Evolutionary conservation across 2,113 vertebrate species (phyloP).

Genomic region (Centropristis striata): DNA sequence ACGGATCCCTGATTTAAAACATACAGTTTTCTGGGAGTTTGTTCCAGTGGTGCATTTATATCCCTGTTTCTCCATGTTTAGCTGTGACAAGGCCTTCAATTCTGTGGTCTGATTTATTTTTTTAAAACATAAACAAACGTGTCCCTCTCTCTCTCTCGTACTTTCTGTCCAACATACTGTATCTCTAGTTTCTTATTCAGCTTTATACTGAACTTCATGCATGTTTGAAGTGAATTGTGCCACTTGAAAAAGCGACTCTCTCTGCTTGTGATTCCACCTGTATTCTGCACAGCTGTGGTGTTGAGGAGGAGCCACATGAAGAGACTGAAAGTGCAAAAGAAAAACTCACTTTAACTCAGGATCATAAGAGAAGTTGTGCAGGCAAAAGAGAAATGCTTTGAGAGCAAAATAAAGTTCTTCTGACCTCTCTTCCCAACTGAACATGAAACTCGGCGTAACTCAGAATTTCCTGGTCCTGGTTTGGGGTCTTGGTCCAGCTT

Average conservation of each 20-base stretch:
- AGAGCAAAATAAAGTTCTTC: not conserved
- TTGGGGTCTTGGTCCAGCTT: not conserved
- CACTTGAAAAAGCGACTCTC: not conserved
- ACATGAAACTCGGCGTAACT: not conserved
- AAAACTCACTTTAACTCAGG: not conserved
- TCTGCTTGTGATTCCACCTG: not conserved
- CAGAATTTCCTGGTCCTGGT: not conserved
- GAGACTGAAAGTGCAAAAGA: not conserved
- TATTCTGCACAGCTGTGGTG: not conserved
- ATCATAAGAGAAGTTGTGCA: not conserved
- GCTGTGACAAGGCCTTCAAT: too few species aligned
- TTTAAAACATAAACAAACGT: too few species aligned
- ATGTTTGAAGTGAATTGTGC: too few species aligned
- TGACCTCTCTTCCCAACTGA: constrained; percentile 14
- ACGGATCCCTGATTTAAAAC: too few species aligned
- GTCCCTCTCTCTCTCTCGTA: not conserved
- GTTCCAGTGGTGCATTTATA: too few species aligned
- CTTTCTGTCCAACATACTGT: not conserved
- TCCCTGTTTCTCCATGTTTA: not conserved
- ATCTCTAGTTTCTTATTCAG: not conserved
- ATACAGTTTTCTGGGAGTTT: too few species aligned
- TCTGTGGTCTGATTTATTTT: too few species aligned
- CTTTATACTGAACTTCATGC: not conserved
- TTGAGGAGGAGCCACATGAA: not conserved
- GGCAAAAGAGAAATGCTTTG: not conserved